A percentile compares a stretch with the other conserved stretches of the same genome.
Evolutionary conservation across 2,113 vertebrate species (phyloP).

Genomic region (Paramormyrops kingsleyae): DNA sequence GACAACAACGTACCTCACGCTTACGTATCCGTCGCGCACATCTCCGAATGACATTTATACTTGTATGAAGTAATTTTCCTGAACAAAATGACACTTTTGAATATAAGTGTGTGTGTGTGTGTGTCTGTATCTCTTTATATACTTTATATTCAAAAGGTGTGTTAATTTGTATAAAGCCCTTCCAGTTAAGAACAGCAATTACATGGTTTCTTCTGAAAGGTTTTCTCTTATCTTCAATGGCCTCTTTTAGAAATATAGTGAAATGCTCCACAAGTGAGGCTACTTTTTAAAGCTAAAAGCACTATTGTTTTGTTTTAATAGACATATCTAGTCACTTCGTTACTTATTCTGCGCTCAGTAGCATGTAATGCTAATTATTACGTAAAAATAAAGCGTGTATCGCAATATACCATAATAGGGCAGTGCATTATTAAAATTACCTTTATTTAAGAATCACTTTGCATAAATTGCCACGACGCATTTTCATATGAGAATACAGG

Average conservation of each 20-base stretch:
- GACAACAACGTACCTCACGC: not conserved
- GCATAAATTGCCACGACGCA: not conserved
- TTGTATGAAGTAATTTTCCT: not conserved
- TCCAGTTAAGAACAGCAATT: not conserved
- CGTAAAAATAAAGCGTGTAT: not conserved
- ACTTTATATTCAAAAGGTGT: not conserved
- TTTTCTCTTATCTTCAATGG: not conserved
- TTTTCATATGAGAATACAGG: not conserved
- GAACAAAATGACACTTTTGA: no score
- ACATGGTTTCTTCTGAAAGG: not conserved
- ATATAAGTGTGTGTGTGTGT: not conserved
- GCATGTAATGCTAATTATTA: not conserved
- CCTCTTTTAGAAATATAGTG: not conserved
- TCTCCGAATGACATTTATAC: not conserved
- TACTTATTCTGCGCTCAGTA: not conserved
- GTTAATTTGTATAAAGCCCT: not conserved
- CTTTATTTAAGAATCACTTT: not conserved
- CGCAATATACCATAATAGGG: not conserved
- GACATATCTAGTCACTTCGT: not conserved
- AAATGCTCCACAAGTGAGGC: not conserved
- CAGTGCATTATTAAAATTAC: not conserved
- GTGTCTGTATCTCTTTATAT: not conserved
- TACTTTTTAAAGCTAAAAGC: not conserved
- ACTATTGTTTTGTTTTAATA: not conserved
- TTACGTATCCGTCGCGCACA: not conserved